These are phyloP conservation scores for Selene dorsalis DNA, from an alignment of 2,797 vertebrate genomes.

Conservation along the genomic window DNA sequence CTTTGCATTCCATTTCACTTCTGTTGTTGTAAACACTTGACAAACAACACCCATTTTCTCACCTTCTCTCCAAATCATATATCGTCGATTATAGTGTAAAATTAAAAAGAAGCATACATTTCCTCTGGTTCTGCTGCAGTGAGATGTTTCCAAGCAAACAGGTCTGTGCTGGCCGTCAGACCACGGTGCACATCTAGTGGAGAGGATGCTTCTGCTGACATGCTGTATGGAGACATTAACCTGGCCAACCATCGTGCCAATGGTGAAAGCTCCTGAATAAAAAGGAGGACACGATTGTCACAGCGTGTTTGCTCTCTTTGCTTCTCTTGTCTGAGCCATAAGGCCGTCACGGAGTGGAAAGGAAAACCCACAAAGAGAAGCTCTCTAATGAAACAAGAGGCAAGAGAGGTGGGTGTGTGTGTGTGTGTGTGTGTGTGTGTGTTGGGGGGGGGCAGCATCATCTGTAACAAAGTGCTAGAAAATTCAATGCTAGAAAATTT, in stretches of 20 bases:
- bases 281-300: conserved; percentile 84
- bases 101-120: conserved; percentile 29
- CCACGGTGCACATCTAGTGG: conserved; percentile 62
- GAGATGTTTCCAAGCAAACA: conserved; percentile 55
- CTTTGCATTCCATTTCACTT: neutral
- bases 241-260: conserved; percentile 76
- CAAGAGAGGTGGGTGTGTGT: no score
- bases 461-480: conserved; percentile 5
- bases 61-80: conserved; percentile 43
- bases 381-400: conserved; percentile 51
- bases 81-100: conserved; percentile 48
- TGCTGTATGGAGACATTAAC: conserved; percentile 84
- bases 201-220: conserved; percentile 79
- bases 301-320: conserved; percentile 80
- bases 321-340: conserved; percentile 73
- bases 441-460: no score
- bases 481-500: neutral
- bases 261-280: conserved; percentile 77
- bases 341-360: conserved; percentile 59
- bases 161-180: conserved; percentile 68
- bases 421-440: no score
- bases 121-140: conserved; percentile 44
- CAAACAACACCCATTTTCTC: conserved; percentile 26
- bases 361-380: conserved; percentile 53
- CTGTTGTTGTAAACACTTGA: neutral